A percentile compares a stretch with the other conserved stretches of the same genome.
phyloP scores from a whole-genome alignment of 2,113 vertebrate genomes.

The Syrrhaptes paradoxus region DNA sequence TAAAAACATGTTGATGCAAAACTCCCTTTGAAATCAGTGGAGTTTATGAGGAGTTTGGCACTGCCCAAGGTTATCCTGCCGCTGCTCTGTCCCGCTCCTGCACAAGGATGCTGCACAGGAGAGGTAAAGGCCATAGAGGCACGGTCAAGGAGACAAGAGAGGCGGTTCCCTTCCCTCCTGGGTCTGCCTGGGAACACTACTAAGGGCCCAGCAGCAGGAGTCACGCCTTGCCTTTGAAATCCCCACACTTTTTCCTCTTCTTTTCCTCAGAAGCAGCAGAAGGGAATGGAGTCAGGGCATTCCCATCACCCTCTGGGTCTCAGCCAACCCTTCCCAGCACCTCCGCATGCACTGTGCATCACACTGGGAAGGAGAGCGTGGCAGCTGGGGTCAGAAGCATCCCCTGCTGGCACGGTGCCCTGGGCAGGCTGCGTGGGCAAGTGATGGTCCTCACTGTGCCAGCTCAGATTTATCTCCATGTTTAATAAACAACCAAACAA shows the following conservation, averaged over 20 bases:
- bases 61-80: neutral
- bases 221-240: neutral
- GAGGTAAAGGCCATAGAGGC: neutral
- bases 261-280: neutral
- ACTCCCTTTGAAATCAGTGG: neutral
- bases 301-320: neutral
- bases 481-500: constrained; percentile 11
- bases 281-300: neutral
- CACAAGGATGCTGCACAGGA: neutral
- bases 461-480: neutral
- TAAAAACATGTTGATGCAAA: neutral
- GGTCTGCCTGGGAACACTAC: neutral
- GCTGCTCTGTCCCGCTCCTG: neutral
- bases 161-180: neutral
- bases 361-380: fast-evolving
- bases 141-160: neutral
- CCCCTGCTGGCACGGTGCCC: neutral
- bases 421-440: fast-evolving
- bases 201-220: neutral
- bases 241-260: neutral
- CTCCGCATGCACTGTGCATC: neutral
- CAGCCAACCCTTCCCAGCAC: neutral
- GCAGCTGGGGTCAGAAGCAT: neutral
- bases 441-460: fast-evolving
- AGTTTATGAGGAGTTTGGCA: neutral